These are phyloP conservation scores for Ruditapes philippinarum DNA, from an alignment of 1,140 invertebrate species.

Conservation along the genomic window DNA sequence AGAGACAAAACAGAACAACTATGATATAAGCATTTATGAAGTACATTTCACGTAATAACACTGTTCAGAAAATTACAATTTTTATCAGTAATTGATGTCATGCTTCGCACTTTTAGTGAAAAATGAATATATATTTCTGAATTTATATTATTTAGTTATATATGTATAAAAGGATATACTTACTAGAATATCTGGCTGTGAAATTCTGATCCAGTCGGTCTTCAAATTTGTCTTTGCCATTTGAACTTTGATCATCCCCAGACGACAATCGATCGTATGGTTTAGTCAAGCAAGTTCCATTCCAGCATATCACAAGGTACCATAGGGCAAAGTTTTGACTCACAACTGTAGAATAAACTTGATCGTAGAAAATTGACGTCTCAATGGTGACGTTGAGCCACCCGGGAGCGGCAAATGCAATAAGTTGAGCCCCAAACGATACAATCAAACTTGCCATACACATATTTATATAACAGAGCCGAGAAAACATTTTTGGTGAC, in stretches of 20 bases:
- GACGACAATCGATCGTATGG: background rate
- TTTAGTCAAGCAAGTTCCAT: background rate
- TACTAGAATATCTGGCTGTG: background rate
- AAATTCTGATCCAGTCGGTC: background rate
- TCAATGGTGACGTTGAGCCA: background rate
- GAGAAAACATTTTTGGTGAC: background rate
- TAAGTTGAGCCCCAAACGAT: slow-evolving; percentile 6
- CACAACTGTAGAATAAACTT: too few species aligned
- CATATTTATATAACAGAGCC: background rate
- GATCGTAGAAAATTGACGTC: background rate
- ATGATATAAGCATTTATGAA: too few species aligned
- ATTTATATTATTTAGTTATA: too few species aligned
- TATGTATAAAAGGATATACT: background rate
- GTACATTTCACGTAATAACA: too few species aligned
- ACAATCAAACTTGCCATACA: background rate
- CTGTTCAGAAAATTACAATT: too few species aligned
- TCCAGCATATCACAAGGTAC: background rate
- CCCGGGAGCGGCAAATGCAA: background rate
- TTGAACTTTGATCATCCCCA: background rate
- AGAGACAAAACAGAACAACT: too few species aligned
- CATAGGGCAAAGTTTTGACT: slow-evolving; percentile 16
- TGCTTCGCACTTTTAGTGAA: too few species aligned
- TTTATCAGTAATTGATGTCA: too few species aligned
- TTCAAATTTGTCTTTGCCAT: background rate
- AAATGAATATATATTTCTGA: too few species aligned